These are phyloP conservation scores for Dryoscopus gambensis DNA, from an alignment of 2,113 vertebrate species.

Conservation along the genomic window DNA sequence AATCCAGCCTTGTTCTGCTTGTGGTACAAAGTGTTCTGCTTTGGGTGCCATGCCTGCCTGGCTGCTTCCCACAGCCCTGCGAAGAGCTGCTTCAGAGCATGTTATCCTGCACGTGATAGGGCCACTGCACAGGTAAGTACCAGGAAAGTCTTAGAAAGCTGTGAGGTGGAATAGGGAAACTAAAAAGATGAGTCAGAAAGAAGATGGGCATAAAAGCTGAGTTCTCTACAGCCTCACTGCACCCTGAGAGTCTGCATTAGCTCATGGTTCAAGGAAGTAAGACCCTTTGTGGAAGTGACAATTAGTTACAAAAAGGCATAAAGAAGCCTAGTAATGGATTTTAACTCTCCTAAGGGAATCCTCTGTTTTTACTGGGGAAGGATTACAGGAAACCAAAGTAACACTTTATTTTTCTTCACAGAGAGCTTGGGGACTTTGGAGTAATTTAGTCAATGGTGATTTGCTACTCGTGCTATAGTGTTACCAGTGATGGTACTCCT, in stretches of 20 bases:
- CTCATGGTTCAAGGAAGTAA: not conserved
- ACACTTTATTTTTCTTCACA: slow-evolving; percentile 77
- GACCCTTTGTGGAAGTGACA: not conserved
- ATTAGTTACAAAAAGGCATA: slow-evolving; percentile 9
- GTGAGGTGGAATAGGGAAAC: not conserved
- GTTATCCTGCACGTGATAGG: rapidly evolving
- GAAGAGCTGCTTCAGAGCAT: not conserved
- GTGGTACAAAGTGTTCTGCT: not conserved
- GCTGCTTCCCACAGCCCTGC: not conserved
- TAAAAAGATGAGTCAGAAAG: not conserved
- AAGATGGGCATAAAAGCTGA: not conserved
- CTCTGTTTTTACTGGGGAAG: slow-evolving; percentile 68
- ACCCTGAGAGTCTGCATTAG: not conserved
- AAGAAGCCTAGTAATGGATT: slow-evolving; percentile 57
- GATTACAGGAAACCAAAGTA: slow-evolving; percentile 77
- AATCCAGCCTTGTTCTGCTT: not conserved
- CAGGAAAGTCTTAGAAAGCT: not conserved
- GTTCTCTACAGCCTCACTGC: not conserved
- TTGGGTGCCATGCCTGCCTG: not conserved
- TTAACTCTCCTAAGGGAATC: slow-evolving; percentile 69
- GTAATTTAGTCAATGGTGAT: slow-evolving; percentile 57
- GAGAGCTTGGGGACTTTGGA: slow-evolving; percentile 41
- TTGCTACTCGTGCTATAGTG: slow-evolving; percentile 68
- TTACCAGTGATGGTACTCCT: slow-evolving; percentile 34
- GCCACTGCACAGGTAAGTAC: not conserved